Evolutionary conservation across 2,888 invertebrate genomes (phyloP), one percentile per base, ranked within the genome.

Genomic region (Temnothorax rugatulus): DNA sequence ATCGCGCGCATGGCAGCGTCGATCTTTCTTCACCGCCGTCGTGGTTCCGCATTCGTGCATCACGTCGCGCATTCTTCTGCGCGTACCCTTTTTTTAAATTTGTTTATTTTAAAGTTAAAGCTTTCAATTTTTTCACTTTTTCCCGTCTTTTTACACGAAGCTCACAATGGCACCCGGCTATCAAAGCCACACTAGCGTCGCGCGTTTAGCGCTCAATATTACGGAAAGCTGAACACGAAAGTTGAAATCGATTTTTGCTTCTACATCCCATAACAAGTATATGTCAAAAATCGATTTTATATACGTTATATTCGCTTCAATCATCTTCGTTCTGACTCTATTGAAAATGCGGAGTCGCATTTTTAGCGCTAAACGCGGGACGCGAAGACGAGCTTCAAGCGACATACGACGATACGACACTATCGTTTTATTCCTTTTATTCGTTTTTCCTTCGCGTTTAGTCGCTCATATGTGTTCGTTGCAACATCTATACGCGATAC

Each of bases 41-140:
- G 81, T 84, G 81, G 87, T 69, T 73, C 34, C 87, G 82, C 83
- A 84, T 85, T 84, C 81, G 77, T 81, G 79, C 82, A 71, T 76
- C 83, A 73, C 29, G 73, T 66, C 85, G 77, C 82, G 59, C 69
- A 75, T 81, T 61, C 38, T 75, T 63, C 82, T 82, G 81, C 83
- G 75, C 91, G 91, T 87, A 91, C 88, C 84, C 47, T 9, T 91
- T 92, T 91, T 89, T 89, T 83, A 86, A 88, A 85, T 90, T 89
- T 92, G 88, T 92, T 92, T 91, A 92, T 91, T 38, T 93, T 92
- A 91, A 93, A 93, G 93, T 93, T 93, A 93, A 93, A 93, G 93
- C 93, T 93, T 93, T 93, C 91, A 91, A 92, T 93, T 91, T 91
- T 86, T 84, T 83, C 34, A 50, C 77, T 85, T 73, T 38, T 84